Base-by-base conservation (phyloP, 2,113 vertebrate genomes). In the Sapayoa aenigma region DNA sequence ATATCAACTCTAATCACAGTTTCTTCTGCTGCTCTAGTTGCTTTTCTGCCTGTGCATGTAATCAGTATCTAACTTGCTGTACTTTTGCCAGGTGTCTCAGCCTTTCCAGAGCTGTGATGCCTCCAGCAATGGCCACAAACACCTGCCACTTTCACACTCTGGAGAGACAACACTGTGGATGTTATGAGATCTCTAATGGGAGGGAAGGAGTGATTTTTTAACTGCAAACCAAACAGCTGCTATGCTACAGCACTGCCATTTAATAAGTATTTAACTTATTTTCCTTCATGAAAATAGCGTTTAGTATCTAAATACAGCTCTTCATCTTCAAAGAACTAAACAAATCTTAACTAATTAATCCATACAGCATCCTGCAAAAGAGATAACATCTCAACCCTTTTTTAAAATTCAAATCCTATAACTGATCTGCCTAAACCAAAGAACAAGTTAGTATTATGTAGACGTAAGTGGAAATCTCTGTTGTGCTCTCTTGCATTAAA, bases 91-190 rank as follows among this genome's bases (percentile, higher is more conserved):
- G 33, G 6, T 50, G 33, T 35, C 42, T 74, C 63, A 79, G 39
- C 11, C 16, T 59, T 94, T 88, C 6, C 84, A 68, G 92, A 99
- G 98, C 97, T 20, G 92, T 28, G 42, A 98, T 98, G 41, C 97
- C 97, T 55, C 97, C 98, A 3, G 98, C 98, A 6, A 98, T 98
- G 80, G 98, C 98, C 31, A 98, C 97, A n/a, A 98, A 98, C 13
- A 98, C 98, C 35, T 91, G 59, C 98, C 97, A 7, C 98, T 98
- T 84, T 77, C 93, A 93, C n/a, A 52, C 92, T 98, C 98, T 69
- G 98, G 74, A 84, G 98, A 97, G 24, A 98, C 98, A 3, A 97
- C 90, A 6, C 97, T 98, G 63, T 97, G 98, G 1, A 98, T 98
- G 21, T 31, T 85, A 35, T 27, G 30, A 63, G 39, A 46, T 15